These are phyloP conservation scores for Corythoichthys haematopterus DNA, from an alignment of 2,113 vertebrate genomes.

Conservation along the genomic window DNA sequence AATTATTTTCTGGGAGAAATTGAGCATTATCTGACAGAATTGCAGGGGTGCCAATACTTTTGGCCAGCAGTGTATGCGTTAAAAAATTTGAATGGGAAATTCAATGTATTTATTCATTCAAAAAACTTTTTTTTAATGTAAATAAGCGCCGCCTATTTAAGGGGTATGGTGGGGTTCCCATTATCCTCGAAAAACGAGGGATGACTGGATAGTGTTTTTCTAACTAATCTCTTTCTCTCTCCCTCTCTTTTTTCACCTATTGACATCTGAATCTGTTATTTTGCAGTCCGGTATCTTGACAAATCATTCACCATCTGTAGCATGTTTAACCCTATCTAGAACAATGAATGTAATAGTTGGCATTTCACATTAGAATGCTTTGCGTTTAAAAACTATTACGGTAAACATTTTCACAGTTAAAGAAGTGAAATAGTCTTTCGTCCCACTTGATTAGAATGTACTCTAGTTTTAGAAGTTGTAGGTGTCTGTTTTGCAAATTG, in stretches of 20 bases:
- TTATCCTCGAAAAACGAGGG: too few relatives aligned
- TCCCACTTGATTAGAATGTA: not conserved
- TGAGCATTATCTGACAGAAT: too few relatives aligned
- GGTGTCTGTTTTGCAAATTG: not conserved
- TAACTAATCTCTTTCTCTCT: constrained; percentile 18
- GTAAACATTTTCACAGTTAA: not conserved
- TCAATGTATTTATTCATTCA: too few relatives aligned
- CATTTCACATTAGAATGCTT: not conserved
- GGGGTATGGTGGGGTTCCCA: too few relatives aligned
- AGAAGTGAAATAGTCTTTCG: not conserved
- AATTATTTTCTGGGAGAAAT: too few relatives aligned
- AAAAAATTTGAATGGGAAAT: too few relatives aligned
- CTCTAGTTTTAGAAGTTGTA: not conserved
- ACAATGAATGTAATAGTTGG: not conserved
- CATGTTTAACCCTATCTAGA: not conserved
- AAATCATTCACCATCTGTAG: constrained; percentile 19
- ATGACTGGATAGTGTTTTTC: not conserved
- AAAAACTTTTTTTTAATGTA: too few relatives aligned
- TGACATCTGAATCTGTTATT: constrained; percentile 43
- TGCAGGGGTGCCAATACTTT: too few relatives aligned
- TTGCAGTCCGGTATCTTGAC: constrained; percentile 39
- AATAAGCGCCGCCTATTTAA: too few relatives aligned
- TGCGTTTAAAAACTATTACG: not conserved
- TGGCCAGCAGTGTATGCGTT: too few relatives aligned
- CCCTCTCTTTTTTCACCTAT: constrained; percentile 18